Conservation (phyloP, 2,113 vertebrate genomes). For the Girardinichthys multiradiatus region DNA sequence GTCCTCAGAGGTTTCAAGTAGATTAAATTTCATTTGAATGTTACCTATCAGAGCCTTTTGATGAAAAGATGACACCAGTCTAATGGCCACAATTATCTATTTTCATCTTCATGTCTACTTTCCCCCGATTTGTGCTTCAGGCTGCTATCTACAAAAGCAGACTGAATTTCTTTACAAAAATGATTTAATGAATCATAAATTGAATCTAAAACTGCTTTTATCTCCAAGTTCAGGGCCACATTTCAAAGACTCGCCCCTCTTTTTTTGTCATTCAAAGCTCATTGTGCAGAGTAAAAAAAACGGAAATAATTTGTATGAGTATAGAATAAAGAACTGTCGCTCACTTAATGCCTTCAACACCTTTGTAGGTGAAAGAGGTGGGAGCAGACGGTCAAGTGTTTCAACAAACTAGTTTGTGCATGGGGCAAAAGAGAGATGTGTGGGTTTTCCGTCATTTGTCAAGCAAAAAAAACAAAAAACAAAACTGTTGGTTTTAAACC, state of each 20-base stretch:
- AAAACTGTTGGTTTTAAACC: slow-evolving; percentile 19
- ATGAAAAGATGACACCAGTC: too few species aligned
- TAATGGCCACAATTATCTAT: neutral
- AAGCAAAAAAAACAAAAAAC: slow-evolving; percentile 21
- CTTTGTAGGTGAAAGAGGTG: slow-evolving; percentile 40
- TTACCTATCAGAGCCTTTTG: neutral
- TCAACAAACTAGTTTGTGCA: slow-evolving; percentile 56
- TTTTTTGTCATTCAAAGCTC: slow-evolving; percentile 43
- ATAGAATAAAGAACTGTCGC: slow-evolving; percentile 47
- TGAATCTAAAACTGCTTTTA: slow-evolving; percentile 45
- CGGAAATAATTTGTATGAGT: slow-evolving; percentile 33
- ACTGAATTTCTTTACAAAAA: slow-evolving; percentile 47
- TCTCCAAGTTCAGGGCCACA: slow-evolving; percentile 38
- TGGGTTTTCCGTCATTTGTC: slow-evolving; percentile 58
- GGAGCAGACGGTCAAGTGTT: slow-evolving; percentile 71
- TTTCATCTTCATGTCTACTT: slow-evolving; percentile 30
- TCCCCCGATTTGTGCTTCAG: slow-evolving; percentile 28
- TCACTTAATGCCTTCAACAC: slow-evolving; percentile 33
- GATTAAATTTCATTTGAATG: neutral
- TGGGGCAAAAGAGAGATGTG: slow-evolving; percentile 30
- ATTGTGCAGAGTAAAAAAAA: slow-evolving; percentile 20
- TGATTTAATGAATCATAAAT: slow-evolving; percentile 52
- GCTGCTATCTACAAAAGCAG: slow-evolving; percentile 36
- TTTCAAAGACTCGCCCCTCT: slow-evolving; percentile 31
- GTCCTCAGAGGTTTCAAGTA: neutral